Evolutionary conservation across 2,888 invertebrate species (phyloP), one percentile per base, ranked within the genome.

Genomic region (Chrysodeixis includens): DNA sequence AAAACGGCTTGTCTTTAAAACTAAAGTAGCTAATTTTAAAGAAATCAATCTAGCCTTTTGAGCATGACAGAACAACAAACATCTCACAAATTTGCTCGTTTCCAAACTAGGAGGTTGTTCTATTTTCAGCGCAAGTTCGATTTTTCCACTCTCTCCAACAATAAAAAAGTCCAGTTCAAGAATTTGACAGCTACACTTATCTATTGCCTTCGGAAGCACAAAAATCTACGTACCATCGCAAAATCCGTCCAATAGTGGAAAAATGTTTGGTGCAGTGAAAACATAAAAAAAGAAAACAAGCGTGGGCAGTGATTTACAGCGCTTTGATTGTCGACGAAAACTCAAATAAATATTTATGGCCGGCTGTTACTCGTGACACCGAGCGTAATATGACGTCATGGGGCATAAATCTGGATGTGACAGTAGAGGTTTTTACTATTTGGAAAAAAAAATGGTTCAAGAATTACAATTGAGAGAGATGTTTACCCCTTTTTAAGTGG

Each of bases 281-380:
- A 78, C 32, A 70, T 30, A 59, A 53, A 76, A 68, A 73, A 66
- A 55, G 46, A 69, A 68, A 69, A 58, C 26, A 62, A 69, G 56
- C 64, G 62, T 65, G 63, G 62, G 52, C 80, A 79, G 84, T 87
- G 86, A 87, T 87, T 87, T 86, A 85, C 82, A 76, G 76, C 67
- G 75, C 73, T 85, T 85, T 86, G 87, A 86, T 88, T 83, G 85
- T 82, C 83, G 81, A 80, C 79, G 82, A 85, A 86, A 86, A 84
- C 78, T 81, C 78, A 73, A 74, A 85, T 83, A 79, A 80, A 82
- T 82, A 84, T 83, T 83, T 82, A 83, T 80, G 74, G 67, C 71
- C 66, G 69, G 69, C 69, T 74, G 78, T 78, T 81, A 74, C 78
- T 71, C 62, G 66, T 78, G 76, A 66, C 79, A 66, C 66, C 66